Percentiles rank a stretch among this genome's conserved stretches.
Conservation (phyloP, 2,888 invertebrate genomes). For the Dusona sp. region DNA sequence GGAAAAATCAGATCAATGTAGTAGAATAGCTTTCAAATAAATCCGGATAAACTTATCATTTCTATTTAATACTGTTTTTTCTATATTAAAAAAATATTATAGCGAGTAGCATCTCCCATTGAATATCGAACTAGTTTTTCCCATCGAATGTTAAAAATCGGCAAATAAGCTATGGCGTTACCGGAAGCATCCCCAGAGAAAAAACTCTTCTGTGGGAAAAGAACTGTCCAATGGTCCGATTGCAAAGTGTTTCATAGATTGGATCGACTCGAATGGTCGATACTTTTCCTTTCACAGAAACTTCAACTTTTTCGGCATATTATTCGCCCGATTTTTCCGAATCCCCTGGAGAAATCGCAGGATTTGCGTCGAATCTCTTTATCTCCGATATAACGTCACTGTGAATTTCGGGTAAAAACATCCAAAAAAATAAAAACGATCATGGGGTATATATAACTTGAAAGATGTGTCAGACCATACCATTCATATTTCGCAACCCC, state of each 20-base stretch:
- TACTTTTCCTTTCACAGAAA: constrained; percentile 73
- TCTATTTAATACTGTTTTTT: background rate
- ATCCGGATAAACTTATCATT: background rate
- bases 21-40: background rate
- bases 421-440: constrained; percentile 62
- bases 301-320: constrained; percentile 76
- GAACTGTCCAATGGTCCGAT: constrained; percentile 53
- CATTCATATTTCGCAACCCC: constrained; percentile 29
- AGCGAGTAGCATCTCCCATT: background rate
- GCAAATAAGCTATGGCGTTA: constrained; percentile 68
- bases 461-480: constrained; percentile 16
- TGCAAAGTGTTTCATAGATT: background rate
- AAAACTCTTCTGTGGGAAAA: constrained; percentile 65
- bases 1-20: background rate
- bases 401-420: constrained; percentile 73
- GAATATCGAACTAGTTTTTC: constrained; percentile 6
- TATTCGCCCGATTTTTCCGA: constrained; percentile 80
- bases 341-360: constrained; percentile 83
- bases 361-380: constrained; percentile 78
- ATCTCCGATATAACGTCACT: constrained; percentile 74
- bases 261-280: constrained; percentile 59
- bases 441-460: constrained; percentile 69
- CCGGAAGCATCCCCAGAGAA: constrained; percentile 71
- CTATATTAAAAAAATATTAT: background rate
- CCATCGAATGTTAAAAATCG: constrained; percentile 69